These are phyloP conservation scores for Mythimna albipuncta DNA, from an alignment of 2,888 invertebrate species.

Conservation along the genomic window DNA sequence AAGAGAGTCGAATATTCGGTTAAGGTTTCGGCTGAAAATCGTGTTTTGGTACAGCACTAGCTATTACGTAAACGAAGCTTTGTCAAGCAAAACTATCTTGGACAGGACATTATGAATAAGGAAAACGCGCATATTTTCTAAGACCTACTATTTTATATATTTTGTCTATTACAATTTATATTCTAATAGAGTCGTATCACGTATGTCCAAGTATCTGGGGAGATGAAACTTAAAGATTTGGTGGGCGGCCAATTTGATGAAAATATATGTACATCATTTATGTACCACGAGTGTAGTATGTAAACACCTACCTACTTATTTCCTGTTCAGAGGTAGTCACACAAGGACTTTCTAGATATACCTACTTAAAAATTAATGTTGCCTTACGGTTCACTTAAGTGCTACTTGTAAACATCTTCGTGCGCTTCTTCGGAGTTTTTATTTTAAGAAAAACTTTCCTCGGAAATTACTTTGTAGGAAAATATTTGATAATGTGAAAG, in stretches of 20 bases:
- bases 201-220: slow-evolving; percentile 59
- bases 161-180: slow-evolving; percentile 36
- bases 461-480: background rate
- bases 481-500: background rate
- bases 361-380: slow-evolving; percentile 63
- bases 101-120: slow-evolving; percentile 26
- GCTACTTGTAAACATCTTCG: slow-evolving; percentile 47
- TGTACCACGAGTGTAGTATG: slow-evolving; percentile 44
- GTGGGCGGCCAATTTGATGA: slow-evolving; percentile 63
- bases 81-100: slow-evolving; percentile 10
- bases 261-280: slow-evolving; percentile 50
- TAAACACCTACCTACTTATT: slow-evolving; percentile 63
- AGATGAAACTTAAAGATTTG: slow-evolving; percentile 72
- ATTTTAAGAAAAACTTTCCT: slow-evolving; percentile 29
- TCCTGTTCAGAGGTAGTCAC: slow-evolving; percentile 61
- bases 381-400: slow-evolving; percentile 48
- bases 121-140: slow-evolving; percentile 40
- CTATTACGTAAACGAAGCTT: slow-evolving; percentile 3
- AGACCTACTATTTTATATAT: slow-evolving; percentile 25
- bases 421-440: slow-evolving; percentile 21
- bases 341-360: slow-evolving; percentile 67
- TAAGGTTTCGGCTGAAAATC: too few species aligned
- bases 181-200: slow-evolving; percentile 69
- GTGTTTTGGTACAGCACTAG: too few species aligned
- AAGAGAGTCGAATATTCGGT: too few species aligned